These are phyloP conservation scores for Cylindroiulus punctatus DNA, from an alignment of 2,888 invertebrate species.

Conservation along the genomic window DNA sequence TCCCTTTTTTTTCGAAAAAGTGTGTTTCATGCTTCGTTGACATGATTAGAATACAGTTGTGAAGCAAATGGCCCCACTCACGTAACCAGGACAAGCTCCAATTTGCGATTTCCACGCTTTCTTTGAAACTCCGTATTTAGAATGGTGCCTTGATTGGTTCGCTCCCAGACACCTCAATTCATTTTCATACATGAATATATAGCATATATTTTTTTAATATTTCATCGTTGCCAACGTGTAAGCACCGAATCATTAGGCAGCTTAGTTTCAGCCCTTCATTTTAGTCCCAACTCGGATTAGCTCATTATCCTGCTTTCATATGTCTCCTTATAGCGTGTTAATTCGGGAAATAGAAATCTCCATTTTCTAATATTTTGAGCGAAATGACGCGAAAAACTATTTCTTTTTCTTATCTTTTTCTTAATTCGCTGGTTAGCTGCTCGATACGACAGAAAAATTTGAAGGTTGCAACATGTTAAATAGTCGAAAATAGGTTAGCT, in stretches of 20 bases:
- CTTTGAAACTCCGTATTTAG: constrained; percentile 3
- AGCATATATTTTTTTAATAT: constrained; percentile 37
- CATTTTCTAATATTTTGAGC: background rate
- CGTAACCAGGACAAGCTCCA: constrained; percentile 42
- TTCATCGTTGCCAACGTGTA: constrained; percentile 29
- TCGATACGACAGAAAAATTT: too few species aligned
- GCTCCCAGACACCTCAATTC: constrained; percentile 41
- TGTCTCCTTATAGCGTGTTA: background rate
- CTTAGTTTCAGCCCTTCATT: constrained; percentile 39
- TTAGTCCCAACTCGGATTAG: constrained; percentile 38
- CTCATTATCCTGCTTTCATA: constrained; percentile 43
- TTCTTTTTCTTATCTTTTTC: background rate
- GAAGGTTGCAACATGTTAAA: too few species aligned
- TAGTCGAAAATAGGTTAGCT: too few species aligned
- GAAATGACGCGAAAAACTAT: constrained; percentile 16
- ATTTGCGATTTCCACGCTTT: background rate
- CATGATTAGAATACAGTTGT: constrained; percentile 43
- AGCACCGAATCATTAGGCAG: constrained; percentile 30
- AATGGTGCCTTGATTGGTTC: constrained; percentile 45
- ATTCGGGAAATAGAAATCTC: constrained; percentile 40
- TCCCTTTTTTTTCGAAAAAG: background rate
- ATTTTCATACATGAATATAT: constrained; percentile 39
- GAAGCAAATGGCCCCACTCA: constrained; percentile 40
- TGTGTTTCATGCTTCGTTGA: constrained; percentile 41
- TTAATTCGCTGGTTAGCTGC: too few species aligned